These are phyloP conservation scores for Eutrigla gurnardus DNA, from an alignment of 2,797 vertebrate genomes.

Conservation along the genomic window DNA sequence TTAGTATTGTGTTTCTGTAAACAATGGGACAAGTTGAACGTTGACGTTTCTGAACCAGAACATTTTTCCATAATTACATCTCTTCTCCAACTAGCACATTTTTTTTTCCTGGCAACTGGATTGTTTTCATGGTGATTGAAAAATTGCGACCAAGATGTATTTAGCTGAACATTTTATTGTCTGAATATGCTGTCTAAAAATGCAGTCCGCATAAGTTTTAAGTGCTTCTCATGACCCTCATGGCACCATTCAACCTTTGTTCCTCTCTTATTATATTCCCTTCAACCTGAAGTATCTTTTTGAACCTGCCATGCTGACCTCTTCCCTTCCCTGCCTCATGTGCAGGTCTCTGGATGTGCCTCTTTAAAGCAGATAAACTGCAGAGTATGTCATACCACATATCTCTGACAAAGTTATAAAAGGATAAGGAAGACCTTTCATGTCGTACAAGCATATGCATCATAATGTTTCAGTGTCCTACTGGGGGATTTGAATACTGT, in stretches of 20 bases:
- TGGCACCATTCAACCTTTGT: background rate
- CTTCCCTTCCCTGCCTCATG: constrained; percentile 14
- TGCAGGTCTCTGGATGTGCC: constrained; percentile 18
- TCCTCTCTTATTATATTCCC: background rate
- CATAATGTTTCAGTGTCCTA: constrained; percentile 37
- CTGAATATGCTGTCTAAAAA: background rate
- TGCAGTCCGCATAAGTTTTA: background rate
- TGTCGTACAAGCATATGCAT: constrained; percentile 18
- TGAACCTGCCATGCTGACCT: constrained; percentile 9
- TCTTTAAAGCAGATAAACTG: constrained; percentile 32
- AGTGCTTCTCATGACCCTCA: background rate
- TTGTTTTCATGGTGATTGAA: background rate
- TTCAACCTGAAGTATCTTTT: background rate
- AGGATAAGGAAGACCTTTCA: constrained; percentile 18
- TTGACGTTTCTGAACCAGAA: no score
- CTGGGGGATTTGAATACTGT: constrained; percentile 44
- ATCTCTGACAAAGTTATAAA: constrained; percentile 39
- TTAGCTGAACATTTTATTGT: background rate
- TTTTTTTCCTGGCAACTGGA: background rate
- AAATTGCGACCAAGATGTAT: background rate
- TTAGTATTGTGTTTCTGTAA: background rate
- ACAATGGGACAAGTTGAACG: no score
- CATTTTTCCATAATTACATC: background rate
- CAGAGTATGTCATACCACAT: constrained; percentile 17
- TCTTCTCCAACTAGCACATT: background rate